These are phyloP conservation scores for Hirudo medicinalis DNA, from an alignment of 1,140 invertebrate species.

Conservation along the genomic window DNA sequence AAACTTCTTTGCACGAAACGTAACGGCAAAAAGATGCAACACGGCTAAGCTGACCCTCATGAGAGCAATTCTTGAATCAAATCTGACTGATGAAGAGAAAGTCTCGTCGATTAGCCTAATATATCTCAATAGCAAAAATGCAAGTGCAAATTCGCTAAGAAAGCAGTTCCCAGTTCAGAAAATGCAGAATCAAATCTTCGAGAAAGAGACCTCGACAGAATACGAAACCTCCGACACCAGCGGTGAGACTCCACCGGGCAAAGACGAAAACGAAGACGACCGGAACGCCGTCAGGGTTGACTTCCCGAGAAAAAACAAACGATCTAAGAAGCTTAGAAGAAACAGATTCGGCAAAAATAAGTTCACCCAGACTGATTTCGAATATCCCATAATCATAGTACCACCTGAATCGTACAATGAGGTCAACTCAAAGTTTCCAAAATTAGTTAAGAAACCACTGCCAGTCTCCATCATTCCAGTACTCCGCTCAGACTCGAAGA, in stretches of 20 bases:
- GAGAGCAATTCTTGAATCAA: neutral
- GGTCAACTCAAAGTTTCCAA: neutral
- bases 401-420: neutral
- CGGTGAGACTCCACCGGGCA: neutral
- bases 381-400: neutral
- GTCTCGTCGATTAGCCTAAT: neutral
- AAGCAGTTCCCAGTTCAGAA: neutral
- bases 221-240: neutral
- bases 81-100: constrained; percentile 4
- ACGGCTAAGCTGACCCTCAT: neutral
- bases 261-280: neutral
- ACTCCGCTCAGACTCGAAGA: neutral
- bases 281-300: neutral
- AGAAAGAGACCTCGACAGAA: neutral
- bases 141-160: neutral
- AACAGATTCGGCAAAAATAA: constrained; percentile 10
- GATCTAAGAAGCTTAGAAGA: neutral
- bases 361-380: neutral
- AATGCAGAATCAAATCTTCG: neutral
- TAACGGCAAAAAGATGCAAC: neutral
- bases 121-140: too few relatives aligned
- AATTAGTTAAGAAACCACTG: neutral
- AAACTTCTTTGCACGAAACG: neutral
- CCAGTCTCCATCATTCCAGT: constrained; percentile 6
- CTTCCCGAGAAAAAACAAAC: neutral